A percentile compares a stretch with the other conserved stretches of the same genome.
Evolutionary conservation across 2,113 vertebrate genomes (phyloP).

Genomic region (Emydocephalus ijimae): DNA sequence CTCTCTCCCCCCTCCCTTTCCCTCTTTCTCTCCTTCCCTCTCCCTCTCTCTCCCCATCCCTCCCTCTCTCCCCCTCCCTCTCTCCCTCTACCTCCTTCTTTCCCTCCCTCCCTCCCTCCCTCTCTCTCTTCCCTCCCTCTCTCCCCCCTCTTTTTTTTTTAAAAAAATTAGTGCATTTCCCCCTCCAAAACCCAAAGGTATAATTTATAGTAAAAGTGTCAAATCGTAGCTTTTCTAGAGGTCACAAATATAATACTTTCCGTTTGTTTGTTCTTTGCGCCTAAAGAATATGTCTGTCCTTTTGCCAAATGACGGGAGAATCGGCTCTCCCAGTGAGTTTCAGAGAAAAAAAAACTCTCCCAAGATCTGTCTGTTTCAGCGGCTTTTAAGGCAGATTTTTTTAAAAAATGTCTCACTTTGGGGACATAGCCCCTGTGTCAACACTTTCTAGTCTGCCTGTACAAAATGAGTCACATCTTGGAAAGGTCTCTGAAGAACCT

Average conservation of each 20-base stretch:
- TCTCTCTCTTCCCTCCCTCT: too few relatives aligned
- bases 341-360: neutral
- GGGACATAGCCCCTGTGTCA: constrained; percentile 23
- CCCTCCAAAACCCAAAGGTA: neutral
- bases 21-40: rapidly evolving
- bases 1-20: too few relatives aligned
- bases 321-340: neutral
- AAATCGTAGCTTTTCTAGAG: neutral
- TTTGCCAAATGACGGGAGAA: neutral
- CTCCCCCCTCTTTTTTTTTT: too few relatives aligned
- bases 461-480: constrained; percentile 42
- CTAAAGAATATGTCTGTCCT: neutral
- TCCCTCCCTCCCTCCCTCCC: rapidly evolving
- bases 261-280: neutral
- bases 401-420: neutral
- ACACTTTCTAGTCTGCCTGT: constrained; percentile 39
- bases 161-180: neutral
- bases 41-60: too few relatives aligned
- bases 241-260: constrained; percentile 2
- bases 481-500: constrained; percentile 46
- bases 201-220: neutral
- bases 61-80: too few relatives aligned
- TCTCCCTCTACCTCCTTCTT: neutral
- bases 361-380: constrained; percentile 11
- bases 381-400: constrained; percentile 21